Base-by-base conservation (phyloP, 2,888 invertebrate species). In the Tiphia femorata region DNA sequence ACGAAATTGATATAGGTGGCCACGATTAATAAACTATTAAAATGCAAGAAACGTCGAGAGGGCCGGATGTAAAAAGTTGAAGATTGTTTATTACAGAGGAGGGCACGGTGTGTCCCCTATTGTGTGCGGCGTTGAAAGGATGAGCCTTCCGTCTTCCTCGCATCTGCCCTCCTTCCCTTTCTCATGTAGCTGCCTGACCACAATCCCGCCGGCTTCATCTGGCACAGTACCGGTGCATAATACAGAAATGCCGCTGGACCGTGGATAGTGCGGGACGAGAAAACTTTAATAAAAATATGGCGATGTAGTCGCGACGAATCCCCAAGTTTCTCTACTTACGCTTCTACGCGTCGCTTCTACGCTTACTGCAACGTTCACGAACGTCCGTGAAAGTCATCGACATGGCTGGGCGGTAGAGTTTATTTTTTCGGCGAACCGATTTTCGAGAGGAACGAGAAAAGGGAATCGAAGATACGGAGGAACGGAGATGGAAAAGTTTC, bases 21-120 rank as follows among this genome's bases (percentile, higher is more conserved):
- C 8, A 4, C 8, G 33, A 33, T 33, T 20, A 38, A 17, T 20
- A 38, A 20, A 29, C 42, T 49, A 25, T 14, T 46, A 29, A 4
- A 50, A 2, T 17, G 19, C 7, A 14, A 20, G 38, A 20, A 17
- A n/a, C 7, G 23, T 37, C 7, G 23, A 47, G 33, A 16, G 30
- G 17, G 30, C 8, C 12, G 37, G 44, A 47, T 42, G 50, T 58
- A 46, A 55, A 58, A 44, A 58, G 63, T 55, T 50, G 58, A 52
- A 50, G 55, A 53, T 56, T 42, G 29, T 49, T 25, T 44, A 17
- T 29, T 21, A 19, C 19, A 17, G 42, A 51, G 14, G 12, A 40
- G 14, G 20, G 29, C n/a, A n/a, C n/a, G n/a, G n/a, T n/a, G n/a
- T n/a, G n/a, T n/a, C 14, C 47, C 58, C 62, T 64, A 41, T 19